A percentile compares a stretch with the other conserved stretches of the same genome.
These are phyloP conservation scores for Manis pentadactyla DNA, from an alignment of 2,797 vertebrate species.

Conservation along the genomic window DNA sequence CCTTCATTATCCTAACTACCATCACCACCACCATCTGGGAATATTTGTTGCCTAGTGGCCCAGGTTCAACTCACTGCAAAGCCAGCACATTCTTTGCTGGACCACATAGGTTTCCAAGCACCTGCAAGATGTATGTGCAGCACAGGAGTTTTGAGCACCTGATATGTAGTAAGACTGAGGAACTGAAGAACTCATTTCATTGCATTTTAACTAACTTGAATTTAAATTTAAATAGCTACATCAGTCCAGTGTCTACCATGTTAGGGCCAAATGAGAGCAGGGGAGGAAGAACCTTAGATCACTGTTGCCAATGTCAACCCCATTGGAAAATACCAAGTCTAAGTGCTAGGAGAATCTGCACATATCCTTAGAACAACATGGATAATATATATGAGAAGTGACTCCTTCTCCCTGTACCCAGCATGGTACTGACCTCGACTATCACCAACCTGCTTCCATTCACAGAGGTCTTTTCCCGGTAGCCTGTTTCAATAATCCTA, in stretches of 20 bases:
- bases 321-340: not conserved
- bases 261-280: not conserved
- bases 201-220: not conserved
- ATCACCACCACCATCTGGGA: not conserved
- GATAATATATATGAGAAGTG: not conserved
- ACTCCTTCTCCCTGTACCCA: not conserved
- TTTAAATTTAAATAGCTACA: not conserved
- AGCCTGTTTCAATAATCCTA: not conserved
- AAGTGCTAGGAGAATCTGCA: not conserved
- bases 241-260: not conserved
- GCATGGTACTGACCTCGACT: not conserved
- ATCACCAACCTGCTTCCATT: not conserved
- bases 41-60: not conserved
- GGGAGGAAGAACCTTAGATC: not conserved
- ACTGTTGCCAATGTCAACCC: not conserved
- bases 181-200: not conserved
- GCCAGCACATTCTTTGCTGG: not conserved
- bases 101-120: not conserved
- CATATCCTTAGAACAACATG: not conserved
- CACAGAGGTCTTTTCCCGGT: not conserved
- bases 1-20: not conserved
- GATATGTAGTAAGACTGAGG: not conserved
- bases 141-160: not conserved
- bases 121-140: fast-evolving
- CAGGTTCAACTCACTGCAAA: not conserved